Percentiles rank a stretch among this genome's conserved stretches.
Conservation (phyloP, 2,113 vertebrate species). For the Thalassarche chlororhynchos region DNA sequence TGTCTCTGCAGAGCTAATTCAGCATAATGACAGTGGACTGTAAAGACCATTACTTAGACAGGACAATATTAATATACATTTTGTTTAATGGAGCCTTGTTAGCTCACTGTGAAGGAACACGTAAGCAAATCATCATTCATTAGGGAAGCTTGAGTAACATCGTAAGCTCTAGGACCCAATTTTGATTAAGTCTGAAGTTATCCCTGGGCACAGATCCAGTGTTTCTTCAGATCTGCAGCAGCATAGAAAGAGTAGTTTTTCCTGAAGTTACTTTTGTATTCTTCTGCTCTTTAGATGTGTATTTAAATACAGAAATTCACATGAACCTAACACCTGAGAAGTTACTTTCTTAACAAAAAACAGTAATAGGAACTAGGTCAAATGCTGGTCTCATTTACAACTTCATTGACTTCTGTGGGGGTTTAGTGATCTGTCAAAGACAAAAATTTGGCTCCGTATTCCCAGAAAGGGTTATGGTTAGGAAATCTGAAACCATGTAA, state of each 20-base stretch:
- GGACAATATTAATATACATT: background rate
- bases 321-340: background rate
- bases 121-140: background rate
- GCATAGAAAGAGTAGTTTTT: background rate
- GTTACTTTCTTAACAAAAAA: background rate
- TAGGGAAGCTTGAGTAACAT: background rate
- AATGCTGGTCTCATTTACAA: background rate
- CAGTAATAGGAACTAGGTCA: background rate
- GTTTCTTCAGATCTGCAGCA: background rate
- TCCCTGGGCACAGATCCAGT: background rate
- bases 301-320: background rate
- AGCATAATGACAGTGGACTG: background rate
- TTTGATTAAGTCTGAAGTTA: background rate
- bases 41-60: background rate
- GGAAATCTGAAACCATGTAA: background rate
- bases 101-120: background rate
- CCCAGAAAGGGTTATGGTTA: background rate
- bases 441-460: background rate
- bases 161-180: background rate
- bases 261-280: background rate
- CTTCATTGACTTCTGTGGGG: background rate
- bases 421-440: background rate
- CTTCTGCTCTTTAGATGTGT: background rate
- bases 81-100: background rate
- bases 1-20: background rate